Conservation (phyloP, 1,140 invertebrate species). For the Drosophila kurseongensis region DNA sequence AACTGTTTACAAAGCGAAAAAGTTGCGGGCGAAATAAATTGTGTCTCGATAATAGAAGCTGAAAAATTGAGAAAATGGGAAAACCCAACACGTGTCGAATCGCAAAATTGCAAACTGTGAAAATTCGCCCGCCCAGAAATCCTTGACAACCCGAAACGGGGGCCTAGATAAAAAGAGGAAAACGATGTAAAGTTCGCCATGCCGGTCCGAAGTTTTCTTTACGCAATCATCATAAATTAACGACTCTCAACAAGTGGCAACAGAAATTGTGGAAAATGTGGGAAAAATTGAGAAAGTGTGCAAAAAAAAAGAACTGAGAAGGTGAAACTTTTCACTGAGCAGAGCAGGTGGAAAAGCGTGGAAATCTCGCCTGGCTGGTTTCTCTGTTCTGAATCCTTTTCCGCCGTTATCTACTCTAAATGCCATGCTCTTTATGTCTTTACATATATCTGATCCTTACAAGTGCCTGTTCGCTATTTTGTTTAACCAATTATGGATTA, state of each 20-base stretch:
- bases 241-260: conserved; percentile 39
- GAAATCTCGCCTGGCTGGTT: not conserved
- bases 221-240: conserved; percentile 52
- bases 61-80: conserved; percentile 7
- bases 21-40: conserved; percentile 22
- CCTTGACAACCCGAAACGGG: conserved; percentile 11
- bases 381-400: not conserved
- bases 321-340: conserved; percentile 18
- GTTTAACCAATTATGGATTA: conserved; percentile 9
- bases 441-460: not conserved
- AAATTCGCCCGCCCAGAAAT: conserved; percentile 2
- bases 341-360: too few species aligned
- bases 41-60: conserved; percentile 11
- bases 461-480: not conserved
- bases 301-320: not conserved
- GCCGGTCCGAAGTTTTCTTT: conserved; percentile 27
- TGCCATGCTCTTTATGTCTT: not conserved
- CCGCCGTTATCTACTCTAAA: not conserved
- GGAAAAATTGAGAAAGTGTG: conserved; percentile 5
- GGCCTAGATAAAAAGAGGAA: conserved; percentile 10
- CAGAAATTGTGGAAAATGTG: conserved; percentile 24
- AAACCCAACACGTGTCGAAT: conserved; percentile 22
- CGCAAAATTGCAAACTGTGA: conserved; percentile 23
- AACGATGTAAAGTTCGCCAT: conserved; percentile 20
- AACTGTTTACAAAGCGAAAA: conserved; percentile 32